Evolutionary conservation across 37 sponge, comb jelly and placozoan genomes (phyloP), one percentile per base, ranked within the genome.

Genomic region (Dysidea cf. avara): DNA sequence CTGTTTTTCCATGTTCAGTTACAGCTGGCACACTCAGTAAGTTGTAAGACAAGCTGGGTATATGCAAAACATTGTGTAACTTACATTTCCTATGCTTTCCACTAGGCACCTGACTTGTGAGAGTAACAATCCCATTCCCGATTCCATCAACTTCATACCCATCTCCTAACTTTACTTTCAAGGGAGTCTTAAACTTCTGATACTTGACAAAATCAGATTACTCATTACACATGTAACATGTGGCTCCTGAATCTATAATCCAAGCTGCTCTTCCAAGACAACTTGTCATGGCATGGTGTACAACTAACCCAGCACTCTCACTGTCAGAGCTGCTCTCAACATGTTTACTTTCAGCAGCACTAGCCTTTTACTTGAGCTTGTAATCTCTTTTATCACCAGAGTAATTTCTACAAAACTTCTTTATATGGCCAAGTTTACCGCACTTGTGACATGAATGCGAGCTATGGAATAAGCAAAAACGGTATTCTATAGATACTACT

Each of bases 171-270:
- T 4, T 20, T 18, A 63, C 33, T 9, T 26, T 33, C 37, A 34
- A 36, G 7, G 28, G 28, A 20, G 30, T 30, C 64, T 21, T 4
- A 6, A 30, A 36, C 34, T n/a, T 11, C 59, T 56, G 11, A 56
- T 56, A 56, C 59, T 56, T 25, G 31, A 56, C 31, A 56, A 56
- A 56, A 26, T 7, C 29, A 7, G 25, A 22, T 26, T 56, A 7
- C 6, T 22, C 29, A 13, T 56, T 56, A 26, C 58, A 28, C 21
- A 35, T 63, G 35, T 63, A 7, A 35, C 37, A 35, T 33, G 37
- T 63, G 7, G 12, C 64, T 13, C 64, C 64, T 63, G 64, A 63
- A 33, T 63, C 64, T 20, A 35, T 36, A 35, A 63, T 63, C 64
- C 64, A 63, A 18, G 28, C 34, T 18, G 30, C 32, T 7, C 17